These are phyloP conservation scores for Conchocele bisecta DNA, from an alignment of 2,888 invertebrate genomes.

Conservation along the genomic window DNA sequence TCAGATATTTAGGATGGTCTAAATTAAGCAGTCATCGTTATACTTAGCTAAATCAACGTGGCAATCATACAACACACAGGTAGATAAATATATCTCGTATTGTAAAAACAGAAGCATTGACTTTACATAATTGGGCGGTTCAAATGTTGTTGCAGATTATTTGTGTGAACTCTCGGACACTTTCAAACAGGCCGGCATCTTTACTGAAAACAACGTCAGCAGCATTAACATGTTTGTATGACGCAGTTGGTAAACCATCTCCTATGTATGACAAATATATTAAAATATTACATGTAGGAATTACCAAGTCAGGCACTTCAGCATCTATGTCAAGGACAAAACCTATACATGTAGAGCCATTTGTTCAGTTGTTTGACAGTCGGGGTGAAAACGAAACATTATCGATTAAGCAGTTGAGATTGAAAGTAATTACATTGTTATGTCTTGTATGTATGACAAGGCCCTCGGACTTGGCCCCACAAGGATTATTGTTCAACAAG, in stretches of 20 bases:
- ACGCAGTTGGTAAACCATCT: background rate
- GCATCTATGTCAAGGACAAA: too few relatives aligned
- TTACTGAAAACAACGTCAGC: background rate
- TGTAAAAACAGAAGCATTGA: background rate
- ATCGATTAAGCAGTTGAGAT: too few relatives aligned
- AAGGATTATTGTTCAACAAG: too few relatives aligned
- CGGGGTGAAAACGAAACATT: too few relatives aligned
- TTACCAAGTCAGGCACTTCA: too few relatives aligned
- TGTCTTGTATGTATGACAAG: too few relatives aligned
- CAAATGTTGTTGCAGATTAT: constrained; percentile 2
- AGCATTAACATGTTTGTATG: background rate
- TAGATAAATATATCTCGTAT: background rate
- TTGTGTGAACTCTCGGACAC: background rate
- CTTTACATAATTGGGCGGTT: background rate
- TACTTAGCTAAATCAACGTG: constrained; percentile 1
- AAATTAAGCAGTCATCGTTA: background rate
- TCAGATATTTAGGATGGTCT: constrained; percentile 6
- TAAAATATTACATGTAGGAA: too few relatives aligned
- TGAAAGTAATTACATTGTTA: too few relatives aligned
- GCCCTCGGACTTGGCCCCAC: too few relatives aligned
- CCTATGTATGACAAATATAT: too few relatives aligned
- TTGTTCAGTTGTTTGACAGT: too few relatives aligned
- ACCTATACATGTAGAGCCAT: too few relatives aligned
- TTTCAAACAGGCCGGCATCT: constrained; percentile 4
- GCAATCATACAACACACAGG: background rate